phyloP scores from a whole-genome alignment of 2,113 vertebrate genomes.

The Albula glossodonta region DNA sequence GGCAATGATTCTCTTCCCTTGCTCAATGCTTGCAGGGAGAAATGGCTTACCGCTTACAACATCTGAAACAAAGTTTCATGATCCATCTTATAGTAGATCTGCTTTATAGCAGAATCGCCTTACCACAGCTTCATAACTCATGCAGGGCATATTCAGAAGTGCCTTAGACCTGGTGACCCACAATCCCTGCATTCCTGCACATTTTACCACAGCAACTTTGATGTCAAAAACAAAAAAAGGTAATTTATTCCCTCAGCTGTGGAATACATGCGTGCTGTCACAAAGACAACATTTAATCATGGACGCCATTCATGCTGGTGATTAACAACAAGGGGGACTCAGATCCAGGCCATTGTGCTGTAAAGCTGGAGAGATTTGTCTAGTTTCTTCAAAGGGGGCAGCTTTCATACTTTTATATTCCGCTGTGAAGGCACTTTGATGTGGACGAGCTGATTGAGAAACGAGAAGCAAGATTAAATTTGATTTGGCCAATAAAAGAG shows the following conservation, averaged over 20 bases:
- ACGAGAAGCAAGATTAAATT: not conserved
- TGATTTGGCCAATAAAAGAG: conserved; percentile 9
- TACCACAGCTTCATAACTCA: not conserved
- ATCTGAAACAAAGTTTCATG: not conserved
- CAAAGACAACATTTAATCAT: conserved; percentile 14
- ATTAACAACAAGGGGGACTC: conserved; percentile 9
- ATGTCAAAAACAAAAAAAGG: not conserved
- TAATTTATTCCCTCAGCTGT: conserved; percentile 11
- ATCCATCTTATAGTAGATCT: not conserved
- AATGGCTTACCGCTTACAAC: not conserved
- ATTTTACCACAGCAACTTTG: not conserved
- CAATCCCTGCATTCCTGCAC: not conserved
- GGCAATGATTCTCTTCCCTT: not conserved
- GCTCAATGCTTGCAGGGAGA: not conserved
- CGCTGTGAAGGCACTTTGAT: not conserved
- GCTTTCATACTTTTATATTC: not conserved
- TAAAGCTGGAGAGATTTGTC: conserved; percentile 8
- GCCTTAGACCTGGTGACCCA: not conserved
- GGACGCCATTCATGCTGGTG: not conserved
- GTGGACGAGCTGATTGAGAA: not conserved
- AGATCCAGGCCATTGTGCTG: not conserved
- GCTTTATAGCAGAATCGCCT: not conserved
- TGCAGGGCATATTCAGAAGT: not conserved
- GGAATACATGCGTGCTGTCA: not conserved
- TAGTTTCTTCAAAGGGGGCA: not conserved